These are phyloP conservation scores for Pao palembangensis DNA, from an alignment of 2,113 vertebrate species.

Conservation along the genomic window DNA sequence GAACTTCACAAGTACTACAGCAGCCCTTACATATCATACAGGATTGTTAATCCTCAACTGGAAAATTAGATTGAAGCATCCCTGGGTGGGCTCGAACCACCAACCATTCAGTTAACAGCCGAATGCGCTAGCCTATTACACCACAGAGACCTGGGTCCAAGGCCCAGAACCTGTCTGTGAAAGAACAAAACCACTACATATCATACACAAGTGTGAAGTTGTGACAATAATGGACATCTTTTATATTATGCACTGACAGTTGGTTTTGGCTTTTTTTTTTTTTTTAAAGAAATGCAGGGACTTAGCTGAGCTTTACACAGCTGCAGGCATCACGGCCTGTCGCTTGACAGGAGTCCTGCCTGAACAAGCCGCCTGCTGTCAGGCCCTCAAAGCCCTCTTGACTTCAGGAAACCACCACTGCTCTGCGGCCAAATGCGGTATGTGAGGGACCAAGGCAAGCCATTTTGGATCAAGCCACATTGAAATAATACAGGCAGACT, in stretches of 20 bases:
- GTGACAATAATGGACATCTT: conserved; percentile 11
- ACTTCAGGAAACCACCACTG: conserved; percentile 46
- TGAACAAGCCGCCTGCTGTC: conserved; percentile 50
- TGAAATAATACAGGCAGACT: conserved; percentile 15
- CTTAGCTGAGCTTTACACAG: conserved; percentile 56
- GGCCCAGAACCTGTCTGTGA: too few species aligned
- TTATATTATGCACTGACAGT: conserved; percentile 12
- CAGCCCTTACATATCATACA: too few species aligned
- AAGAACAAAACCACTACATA: too few species aligned
- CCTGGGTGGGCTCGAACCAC: conserved; percentile 65
- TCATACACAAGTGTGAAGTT: neutral
- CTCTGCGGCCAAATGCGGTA: neutral
- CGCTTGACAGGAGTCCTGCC: conserved; percentile 39
- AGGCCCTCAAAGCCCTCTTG: conserved; percentile 22
- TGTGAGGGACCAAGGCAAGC: neutral
- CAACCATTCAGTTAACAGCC: conserved; percentile 66
- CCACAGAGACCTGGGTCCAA: conserved; percentile 48
- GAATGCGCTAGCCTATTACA: conserved; percentile 59
- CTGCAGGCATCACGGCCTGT: conserved; percentile 43
- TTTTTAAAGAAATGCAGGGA: conserved; percentile 19
- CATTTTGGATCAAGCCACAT: conserved; percentile 43
- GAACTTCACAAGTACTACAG: too few species aligned
- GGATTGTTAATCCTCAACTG: too few species aligned
- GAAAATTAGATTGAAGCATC: neutral
- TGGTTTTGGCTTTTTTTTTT: neutral